A percentile compares a stretch with the other conserved stretches of the same genome.
These are phyloP conservation scores for Cyphomyrus plagiostoma DNA, from an alignment of 2,113 vertebrate species.

Conservation along the genomic window DNA sequence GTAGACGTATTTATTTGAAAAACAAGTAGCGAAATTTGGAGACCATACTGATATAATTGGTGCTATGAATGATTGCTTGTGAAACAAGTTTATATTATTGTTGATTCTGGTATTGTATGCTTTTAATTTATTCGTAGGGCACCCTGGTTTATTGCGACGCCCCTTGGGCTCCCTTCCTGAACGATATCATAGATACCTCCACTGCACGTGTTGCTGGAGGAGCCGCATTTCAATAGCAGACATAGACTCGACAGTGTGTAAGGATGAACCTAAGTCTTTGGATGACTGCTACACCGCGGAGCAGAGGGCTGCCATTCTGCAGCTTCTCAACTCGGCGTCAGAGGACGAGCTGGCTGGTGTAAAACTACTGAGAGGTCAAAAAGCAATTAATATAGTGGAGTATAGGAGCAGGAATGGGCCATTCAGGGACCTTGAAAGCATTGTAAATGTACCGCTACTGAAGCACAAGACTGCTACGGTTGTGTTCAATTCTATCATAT, in stretches of 20 bases:
- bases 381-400: constrained; percentile 49
- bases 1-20: neutral
- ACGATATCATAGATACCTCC: constrained; percentile 49
- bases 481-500: constrained; percentile 63
- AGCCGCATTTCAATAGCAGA: constrained; percentile 43
- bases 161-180: constrained; percentile 31
- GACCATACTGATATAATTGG: neutral
- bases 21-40: neutral
- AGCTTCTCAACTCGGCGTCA: constrained; percentile 57
- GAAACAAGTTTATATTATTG: neutral
- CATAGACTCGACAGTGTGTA: constrained; percentile 27
- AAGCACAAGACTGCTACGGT: constrained; percentile 61
- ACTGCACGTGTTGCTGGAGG: constrained; percentile 56
- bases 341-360: constrained; percentile 53
- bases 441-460: constrained; percentile 57
- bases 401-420: constrained; percentile 60
- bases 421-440: constrained; percentile 57
- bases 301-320: constrained; percentile 58
- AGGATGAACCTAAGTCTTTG: constrained; percentile 37
- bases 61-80: neutral
- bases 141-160: constrained; percentile 37
- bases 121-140: constrained; percentile 25
- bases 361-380: constrained; percentile 62
- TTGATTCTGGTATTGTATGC: neutral
- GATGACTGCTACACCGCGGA: constrained; percentile 56